These are phyloP conservation scores for Fragum whitleyi DNA, from an alignment of 2,888 invertebrate species.

Conservation along the genomic window DNA sequence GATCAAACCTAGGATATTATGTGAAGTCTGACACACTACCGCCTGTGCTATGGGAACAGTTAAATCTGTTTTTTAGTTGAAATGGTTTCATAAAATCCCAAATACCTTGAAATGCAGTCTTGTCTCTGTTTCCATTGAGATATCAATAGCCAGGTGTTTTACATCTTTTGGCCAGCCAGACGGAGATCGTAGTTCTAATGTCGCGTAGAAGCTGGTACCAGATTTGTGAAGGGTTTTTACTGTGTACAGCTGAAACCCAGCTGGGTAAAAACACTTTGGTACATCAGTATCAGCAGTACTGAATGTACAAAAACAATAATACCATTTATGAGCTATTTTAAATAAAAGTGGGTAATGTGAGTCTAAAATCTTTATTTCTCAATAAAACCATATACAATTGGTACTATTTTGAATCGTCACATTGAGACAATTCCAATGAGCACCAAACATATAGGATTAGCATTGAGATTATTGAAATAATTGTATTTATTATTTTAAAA, in stretches of 20 bases:
- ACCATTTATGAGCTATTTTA: neutral
- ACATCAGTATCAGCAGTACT: conserved; percentile 32
- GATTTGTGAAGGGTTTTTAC: conserved; percentile 54
- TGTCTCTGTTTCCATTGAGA: conserved; percentile 66
- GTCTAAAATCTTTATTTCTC: no score
- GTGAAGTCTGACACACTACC: no score
- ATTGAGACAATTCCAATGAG: no score
- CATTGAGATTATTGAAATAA: neutral
- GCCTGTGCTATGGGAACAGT: no score
- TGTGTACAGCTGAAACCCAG: conserved; percentile 65
- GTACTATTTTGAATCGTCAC: neutral
- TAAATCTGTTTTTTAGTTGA: no score
- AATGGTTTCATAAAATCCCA: no score
- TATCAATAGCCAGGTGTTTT: conserved; percentile 63
- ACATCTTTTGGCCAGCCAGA: conserved; percentile 66
- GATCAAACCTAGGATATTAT: no score
- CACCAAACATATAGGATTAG: neutral
- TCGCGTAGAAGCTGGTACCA: conserved; percentile 53
- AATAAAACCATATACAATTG: neutral
- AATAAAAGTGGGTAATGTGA: neutral
- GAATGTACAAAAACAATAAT: neutral
- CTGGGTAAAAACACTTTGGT: conserved; percentile 73
- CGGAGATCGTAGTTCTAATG: conserved; percentile 42
- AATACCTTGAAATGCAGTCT: conserved; percentile 76
- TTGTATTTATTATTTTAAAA: neutral